Base-by-base conservation (phyloP, 2,797 vertebrate genomes). In the Euphonia xanthogaster region DNA sequence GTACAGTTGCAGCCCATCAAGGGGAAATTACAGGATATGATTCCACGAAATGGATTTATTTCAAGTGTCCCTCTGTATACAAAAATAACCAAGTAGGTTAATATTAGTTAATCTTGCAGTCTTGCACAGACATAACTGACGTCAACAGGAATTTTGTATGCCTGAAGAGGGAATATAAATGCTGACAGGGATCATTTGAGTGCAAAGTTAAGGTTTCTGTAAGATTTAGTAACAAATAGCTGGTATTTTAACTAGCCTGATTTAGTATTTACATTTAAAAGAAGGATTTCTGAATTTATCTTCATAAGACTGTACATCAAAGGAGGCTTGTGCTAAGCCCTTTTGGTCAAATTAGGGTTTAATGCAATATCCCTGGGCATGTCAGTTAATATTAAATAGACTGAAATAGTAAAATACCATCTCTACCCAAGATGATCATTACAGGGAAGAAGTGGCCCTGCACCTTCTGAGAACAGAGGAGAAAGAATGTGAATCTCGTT, bases 351-450 rank as follows among this genome's bases (percentile, higher is more conserved):
- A 85, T 91, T 84, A 92, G 75, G 92, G 88, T 92, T 96, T 97
- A 98, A 93, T 71, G 88, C 81, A 86, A 77, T 94, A 93, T 93
- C 82, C 39, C 77, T 44, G 73, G 94, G 90, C 87, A 82, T 58
- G 91, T 74, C 67, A 86, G 33, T 97, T 96, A 95, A 79, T 97
- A 96, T 96, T 82, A 96, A 96, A 62, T 47, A 71, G 82, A 54
- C 72, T 70, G 85, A 90, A 92, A 81, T 35, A 53, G 90, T 90
- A 23, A 83, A 94, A 72, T 76, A 80, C 48, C 58, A 48, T 92
- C 83, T 90, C 55, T 91, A 53, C 60, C 55, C 35, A 63, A 85
- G 65, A 88, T 91, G 92, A 94, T 93, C 83, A 35, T 86, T 96
- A 47, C 67, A 80, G 89, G 73, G 89, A 82, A 72, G 87, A 92